Evolutionary conservation across 2,113 vertebrate genomes (phyloP).

Genomic region (Cricetomys ansorgei): DNA sequence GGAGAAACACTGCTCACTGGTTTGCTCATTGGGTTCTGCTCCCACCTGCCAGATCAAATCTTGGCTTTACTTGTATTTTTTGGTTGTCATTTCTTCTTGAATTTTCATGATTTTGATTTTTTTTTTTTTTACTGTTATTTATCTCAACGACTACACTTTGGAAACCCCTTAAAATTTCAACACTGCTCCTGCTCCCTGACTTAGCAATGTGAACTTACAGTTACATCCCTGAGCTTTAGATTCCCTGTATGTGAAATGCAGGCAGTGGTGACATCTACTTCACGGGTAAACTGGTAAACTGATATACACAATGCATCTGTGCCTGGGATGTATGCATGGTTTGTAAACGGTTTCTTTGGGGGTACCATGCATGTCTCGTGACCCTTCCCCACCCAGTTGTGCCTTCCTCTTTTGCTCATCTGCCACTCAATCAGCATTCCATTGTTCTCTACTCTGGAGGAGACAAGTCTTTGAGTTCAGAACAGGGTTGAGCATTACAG

Average conservation of each 20-base stretch:
- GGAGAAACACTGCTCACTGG: not conserved
- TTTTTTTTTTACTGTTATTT: not conserved
- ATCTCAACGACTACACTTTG: not conserved
- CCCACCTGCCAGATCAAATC: not conserved
- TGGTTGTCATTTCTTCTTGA: not conserved
- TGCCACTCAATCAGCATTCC: not conserved
- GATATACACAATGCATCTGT: fast-evolving
- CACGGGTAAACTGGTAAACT: not conserved
- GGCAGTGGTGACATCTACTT: not conserved
- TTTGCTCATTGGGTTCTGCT: not conserved
- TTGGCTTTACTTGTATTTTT: not conserved
- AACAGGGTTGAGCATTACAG: not conserved
- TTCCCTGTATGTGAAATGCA: not conserved
- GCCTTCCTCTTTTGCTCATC: not conserved
- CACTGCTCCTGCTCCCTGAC: not conserved
- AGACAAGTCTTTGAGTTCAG: not conserved
- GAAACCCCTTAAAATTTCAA: not conserved
- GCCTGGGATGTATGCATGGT: fast-evolving
- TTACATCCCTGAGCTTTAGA: not conserved
- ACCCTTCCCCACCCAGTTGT: not conserved
- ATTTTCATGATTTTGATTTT: not conserved
- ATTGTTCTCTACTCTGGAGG: not conserved
- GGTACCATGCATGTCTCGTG: fast-evolving
- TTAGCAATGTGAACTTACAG: not conserved
- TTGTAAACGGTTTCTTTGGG: not conserved